Evolutionary conservation across 2,888 invertebrate species (phyloP).

Genomic region (Meganola albula): DNA sequence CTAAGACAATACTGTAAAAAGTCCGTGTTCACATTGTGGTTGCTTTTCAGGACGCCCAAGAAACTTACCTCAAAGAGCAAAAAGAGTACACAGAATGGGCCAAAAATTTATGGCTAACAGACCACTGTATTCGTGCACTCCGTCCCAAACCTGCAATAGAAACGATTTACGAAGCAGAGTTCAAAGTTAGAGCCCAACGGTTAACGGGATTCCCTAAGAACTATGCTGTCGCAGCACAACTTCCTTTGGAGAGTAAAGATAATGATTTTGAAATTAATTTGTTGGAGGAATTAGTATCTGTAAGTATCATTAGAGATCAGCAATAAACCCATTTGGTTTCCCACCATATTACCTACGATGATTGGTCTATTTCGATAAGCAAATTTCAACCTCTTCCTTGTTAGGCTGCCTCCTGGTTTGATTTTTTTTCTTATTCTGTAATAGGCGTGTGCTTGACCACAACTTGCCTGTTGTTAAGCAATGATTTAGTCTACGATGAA

Average conservation of each 20-base stretch:
- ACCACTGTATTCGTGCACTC: slow-evolving; percentile 49
- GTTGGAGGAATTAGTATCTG: slow-evolving; percentile 43
- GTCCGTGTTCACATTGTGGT: neutral
- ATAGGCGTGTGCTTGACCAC: too few relatives aligned
- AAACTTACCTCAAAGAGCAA: slow-evolving; percentile 50
- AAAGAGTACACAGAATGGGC: slow-evolving; percentile 60
- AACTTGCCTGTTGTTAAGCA: too few relatives aligned
- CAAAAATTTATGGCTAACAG: slow-evolving; percentile 43
- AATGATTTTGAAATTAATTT: slow-evolving; percentile 33
- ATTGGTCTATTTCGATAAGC: too few relatives aligned
- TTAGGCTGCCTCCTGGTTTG: too few relatives aligned
- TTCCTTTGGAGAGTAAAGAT: slow-evolving; percentile 35
- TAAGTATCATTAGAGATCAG: too few relatives aligned
- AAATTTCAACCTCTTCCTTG: too few relatives aligned
- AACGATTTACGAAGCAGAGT: slow-evolving; percentile 52
- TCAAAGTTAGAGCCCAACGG: slow-evolving; percentile 37
- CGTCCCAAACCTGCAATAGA: slow-evolving; percentile 52
- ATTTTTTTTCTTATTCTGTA: too few relatives aligned
- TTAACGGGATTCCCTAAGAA: slow-evolving; percentile 42
- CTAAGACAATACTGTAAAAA: too few relatives aligned
- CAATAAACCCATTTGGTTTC: too few relatives aligned
- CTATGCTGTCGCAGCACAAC: slow-evolving; percentile 52
- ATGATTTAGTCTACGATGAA: too few relatives aligned
- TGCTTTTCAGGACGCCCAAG: slow-evolving; percentile 40
- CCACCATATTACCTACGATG: too few relatives aligned